phyloP scores from a whole-genome alignment of 1,140 invertebrate genomes.

The Lethrus apterus region DNA sequence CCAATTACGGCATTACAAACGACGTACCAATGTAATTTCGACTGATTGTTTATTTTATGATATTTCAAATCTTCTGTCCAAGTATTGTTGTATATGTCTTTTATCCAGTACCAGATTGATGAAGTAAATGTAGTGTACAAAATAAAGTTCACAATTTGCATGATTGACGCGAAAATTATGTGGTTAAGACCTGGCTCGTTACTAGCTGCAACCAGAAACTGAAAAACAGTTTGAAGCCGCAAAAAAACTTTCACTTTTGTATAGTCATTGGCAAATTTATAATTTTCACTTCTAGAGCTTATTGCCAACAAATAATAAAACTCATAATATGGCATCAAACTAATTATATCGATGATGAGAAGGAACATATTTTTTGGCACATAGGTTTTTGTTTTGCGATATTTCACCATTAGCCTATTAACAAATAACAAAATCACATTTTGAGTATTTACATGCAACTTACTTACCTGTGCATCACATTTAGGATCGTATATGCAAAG shows the following conservation, averaged over 20 bases:
- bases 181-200: slow-evolving; percentile 8
- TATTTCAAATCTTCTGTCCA: neutral
- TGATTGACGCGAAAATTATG: neutral
- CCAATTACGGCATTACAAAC: neutral
- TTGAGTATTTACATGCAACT: neutral
- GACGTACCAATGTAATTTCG: neutral
- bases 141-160: neutral
- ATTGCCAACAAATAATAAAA: slow-evolving; percentile 3
- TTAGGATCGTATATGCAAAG: slow-evolving; percentile 1
- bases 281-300: neutral
- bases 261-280: neutral
- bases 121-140: neutral
- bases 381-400: neutral
- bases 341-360: slow-evolving; percentile 1
- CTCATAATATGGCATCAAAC: slow-evolving; percentile 5
- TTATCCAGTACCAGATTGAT: neutral
- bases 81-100: neutral
- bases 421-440: neutral
- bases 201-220: neutral
- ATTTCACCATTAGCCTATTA: neutral
- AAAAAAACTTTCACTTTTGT: slow-evolving; percentile 2
- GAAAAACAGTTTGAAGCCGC: neutral
- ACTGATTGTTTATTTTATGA: slow-evolving; percentile 1
- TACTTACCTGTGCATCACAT: slow-evolving; percentile 2
- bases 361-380: neutral